Conservation (phyloP, 2,888 invertebrate species). For the Amblyjoppa proteus region DNA sequence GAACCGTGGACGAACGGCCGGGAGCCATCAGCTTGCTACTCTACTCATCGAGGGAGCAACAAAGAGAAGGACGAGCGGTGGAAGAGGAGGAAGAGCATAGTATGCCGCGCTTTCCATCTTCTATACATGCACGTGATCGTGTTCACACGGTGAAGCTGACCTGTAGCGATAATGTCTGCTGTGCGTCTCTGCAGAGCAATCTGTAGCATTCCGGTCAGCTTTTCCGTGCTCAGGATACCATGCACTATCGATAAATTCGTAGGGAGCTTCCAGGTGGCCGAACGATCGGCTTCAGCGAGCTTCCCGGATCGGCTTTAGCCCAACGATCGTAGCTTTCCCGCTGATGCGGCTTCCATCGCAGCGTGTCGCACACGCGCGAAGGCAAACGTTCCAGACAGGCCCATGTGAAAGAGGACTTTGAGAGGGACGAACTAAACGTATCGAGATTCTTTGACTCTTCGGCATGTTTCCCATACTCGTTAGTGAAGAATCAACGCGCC, state of each 20-base stretch:
- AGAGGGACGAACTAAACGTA: neutral
- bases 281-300: slow-evolving; percentile 55
- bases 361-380: neutral
- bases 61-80: slow-evolving; percentile 24
- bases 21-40: slow-evolving; percentile 51
- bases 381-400: slow-evolving; percentile 3
- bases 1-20: slow-evolving; percentile 52
- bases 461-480: neutral
- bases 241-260: slow-evolving; percentile 54
- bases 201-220: slow-evolving; percentile 8
- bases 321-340: slow-evolving; percentile 32
- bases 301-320: slow-evolving; percentile 41
- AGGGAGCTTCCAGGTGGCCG: slow-evolving; percentile 39
- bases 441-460: slow-evolving; percentile 8
- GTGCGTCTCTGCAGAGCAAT: slow-evolving; percentile 5
- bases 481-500: neutral
- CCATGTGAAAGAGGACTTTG: neutral
- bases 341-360: slow-evolving; percentile 29
- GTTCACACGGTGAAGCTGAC: slow-evolving; percentile 21
- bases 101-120: slow-evolving; percentile 39
- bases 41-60: slow-evolving; percentile 47
- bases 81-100: slow-evolving; percentile 5
- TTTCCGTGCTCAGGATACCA: neutral
- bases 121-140: slow-evolving; percentile 6
- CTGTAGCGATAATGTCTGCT: slow-evolving; percentile 31